phyloP scores from a whole-genome alignment of 2,888 invertebrate species.

The Lepidocyrtoides sp. region DNA sequence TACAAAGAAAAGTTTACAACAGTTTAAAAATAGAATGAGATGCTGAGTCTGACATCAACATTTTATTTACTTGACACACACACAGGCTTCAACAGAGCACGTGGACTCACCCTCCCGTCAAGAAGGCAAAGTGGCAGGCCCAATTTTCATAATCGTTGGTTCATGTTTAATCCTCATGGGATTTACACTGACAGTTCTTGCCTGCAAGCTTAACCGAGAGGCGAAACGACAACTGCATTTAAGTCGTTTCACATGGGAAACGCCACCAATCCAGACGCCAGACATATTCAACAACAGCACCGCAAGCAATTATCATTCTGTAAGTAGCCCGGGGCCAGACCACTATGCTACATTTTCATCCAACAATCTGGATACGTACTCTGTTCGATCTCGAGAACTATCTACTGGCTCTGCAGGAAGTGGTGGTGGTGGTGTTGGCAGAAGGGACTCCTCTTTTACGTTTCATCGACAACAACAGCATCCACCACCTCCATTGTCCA shows the following conservation, averaged over 20 bases:
- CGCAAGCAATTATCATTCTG: constrained; percentile 20
- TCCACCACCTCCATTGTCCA: constrained; percentile 82
- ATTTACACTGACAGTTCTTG: constrained; percentile 76
- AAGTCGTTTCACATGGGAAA: constrained; percentile 82
- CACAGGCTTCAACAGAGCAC: constrained; percentile 56
- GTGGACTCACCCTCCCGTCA: constrained; percentile 77
- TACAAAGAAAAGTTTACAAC: too few relatives aligned
- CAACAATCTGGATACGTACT: constrained; percentile 67
- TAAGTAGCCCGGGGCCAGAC: constrained; percentile 65
- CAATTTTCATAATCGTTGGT: constrained; percentile 83
- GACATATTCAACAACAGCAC: constrained; percentile 67
- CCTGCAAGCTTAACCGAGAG: constrained; percentile 82
- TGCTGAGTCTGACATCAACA: too few relatives aligned
- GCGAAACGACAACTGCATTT: constrained; percentile 79
- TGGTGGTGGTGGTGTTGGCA: background rate
- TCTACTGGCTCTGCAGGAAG: constrained; percentile 63
- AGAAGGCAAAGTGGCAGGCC: constrained; percentile 84
- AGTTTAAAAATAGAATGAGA: too few relatives aligned
- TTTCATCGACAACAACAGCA: constrained; percentile 53
- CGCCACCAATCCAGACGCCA: constrained; percentile 76
- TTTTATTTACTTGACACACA: constrained; percentile 33
- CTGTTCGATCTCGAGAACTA: constrained; percentile 55
- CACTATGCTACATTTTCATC: constrained; percentile 76
- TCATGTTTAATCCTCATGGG: constrained; percentile 80
- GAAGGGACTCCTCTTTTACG: constrained; percentile 73